Percentiles rank a stretch among this genome's conserved stretches.
Conservation (phyloP, 2,888 invertebrate genomes). For the Patella depressa region DNA sequence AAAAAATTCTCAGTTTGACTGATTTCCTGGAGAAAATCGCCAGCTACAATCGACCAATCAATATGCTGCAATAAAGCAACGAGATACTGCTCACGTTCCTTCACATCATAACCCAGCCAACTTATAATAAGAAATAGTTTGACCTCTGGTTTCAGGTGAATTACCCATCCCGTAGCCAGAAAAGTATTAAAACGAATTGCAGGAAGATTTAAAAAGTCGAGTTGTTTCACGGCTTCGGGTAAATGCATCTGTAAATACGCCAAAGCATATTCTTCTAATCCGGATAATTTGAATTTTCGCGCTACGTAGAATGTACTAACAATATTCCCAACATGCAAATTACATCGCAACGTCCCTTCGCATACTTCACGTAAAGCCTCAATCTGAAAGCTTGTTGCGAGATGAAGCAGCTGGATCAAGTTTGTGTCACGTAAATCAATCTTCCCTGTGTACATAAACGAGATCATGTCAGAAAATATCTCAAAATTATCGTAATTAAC, state of each 20-base stretch:
- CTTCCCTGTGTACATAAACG: conserved; percentile 79
- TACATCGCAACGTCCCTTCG: conserved; percentile 78
- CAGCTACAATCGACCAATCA: conserved; percentile 60
- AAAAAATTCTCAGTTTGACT: conserved; percentile 76
- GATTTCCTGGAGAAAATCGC: conserved; percentile 72
- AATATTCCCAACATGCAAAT: conserved; percentile 78
- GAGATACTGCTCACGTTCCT: conserved; percentile 75
- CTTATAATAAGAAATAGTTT: conserved; percentile 56
- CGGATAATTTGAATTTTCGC: conserved; percentile 76
- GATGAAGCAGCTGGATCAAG: conserved; percentile 77
- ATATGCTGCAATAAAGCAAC: conserved; percentile 73
- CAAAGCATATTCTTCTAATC: conserved; percentile 75
- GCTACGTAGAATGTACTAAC: conserved; percentile 77
- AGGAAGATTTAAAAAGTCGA: conserved; percentile 52
- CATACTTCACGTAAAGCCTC: conserved; percentile 76
- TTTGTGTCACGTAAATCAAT: conserved; percentile 76
- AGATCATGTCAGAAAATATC: conserved; percentile 76
- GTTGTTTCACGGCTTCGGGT: conserved; percentile 58
- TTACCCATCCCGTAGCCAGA: conserved; percentile 54
- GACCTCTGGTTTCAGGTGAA: conserved; percentile 54
- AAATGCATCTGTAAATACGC: conserved; percentile 73
- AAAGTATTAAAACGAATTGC: conserved; percentile 55
- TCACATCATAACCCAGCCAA: conserved; percentile 62
- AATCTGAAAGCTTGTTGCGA: conserved; percentile 78
- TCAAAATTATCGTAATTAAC: conserved; percentile 73